Percentiles rank a stretch among this genome's conserved stretches.
Evolutionary conservation across 2,797 vertebrate genomes (phyloP).

Genomic region (Florisuga fusca): DNA sequence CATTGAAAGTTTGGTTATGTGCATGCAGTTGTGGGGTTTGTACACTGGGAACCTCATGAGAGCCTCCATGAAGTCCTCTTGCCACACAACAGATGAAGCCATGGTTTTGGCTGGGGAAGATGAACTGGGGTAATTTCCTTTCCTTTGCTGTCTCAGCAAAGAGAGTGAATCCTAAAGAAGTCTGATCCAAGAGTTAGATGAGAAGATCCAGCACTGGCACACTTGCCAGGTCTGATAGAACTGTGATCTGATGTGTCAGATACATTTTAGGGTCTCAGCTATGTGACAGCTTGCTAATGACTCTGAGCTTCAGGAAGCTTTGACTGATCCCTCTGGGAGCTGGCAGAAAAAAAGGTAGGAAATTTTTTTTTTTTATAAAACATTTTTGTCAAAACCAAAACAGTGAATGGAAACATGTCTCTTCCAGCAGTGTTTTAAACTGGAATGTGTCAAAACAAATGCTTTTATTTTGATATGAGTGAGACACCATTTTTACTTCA

Average conservation of each 20-base stretch:
- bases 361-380: not conserved
- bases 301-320: conserved; percentile 40
- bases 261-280: conserved; percentile 38
- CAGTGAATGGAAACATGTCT: conserved; percentile 54
- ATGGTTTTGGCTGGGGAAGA: not conserved
- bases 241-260: conserved; percentile 52
- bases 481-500: conserved; percentile 40
- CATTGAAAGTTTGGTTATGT: not conserved
- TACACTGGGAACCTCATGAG: not conserved
- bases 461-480: conserved; percentile 45
- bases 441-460: conserved; percentile 65
- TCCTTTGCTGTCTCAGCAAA: not conserved
- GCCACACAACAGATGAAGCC: not conserved
- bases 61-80: not conserved
- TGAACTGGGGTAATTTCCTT: not conserved
- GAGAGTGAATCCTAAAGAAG: not conserved
- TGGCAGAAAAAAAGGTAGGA: conserved; percentile 38
- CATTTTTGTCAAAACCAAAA: conserved; percentile 60
- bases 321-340: conserved; percentile 51
- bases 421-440: conserved; percentile 32
- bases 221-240: conserved; percentile 20
- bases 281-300: conserved; percentile 64
- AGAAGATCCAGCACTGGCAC: not conserved
- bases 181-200: conserved; percentile 10
- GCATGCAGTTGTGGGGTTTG: not conserved